These are phyloP conservation scores for Choristoneura fumiferana DNA, from an alignment of 1,140 invertebrate genomes.

Conservation along the genomic window DNA sequence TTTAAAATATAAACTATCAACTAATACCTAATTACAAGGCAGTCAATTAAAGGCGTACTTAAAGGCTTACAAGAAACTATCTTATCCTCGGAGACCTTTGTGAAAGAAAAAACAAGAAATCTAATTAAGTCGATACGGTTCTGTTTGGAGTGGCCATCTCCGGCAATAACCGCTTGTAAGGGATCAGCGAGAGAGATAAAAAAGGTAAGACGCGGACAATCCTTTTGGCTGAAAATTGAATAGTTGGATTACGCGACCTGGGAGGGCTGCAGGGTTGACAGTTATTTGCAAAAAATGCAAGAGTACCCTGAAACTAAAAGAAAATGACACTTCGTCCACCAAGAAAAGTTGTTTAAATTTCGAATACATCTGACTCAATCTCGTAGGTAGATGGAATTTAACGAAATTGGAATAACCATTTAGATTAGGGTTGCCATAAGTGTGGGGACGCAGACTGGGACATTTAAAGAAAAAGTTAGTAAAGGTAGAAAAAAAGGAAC, in stretches of 20 bases:
- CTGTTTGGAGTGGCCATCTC: slow-evolving; percentile 24
- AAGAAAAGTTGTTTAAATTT: no score
- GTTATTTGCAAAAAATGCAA: not conserved
- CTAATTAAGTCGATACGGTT: slow-evolving; percentile 26
- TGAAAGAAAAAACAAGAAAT: slow-evolving; percentile 22
- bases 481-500: no score
- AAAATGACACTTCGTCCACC: no score
- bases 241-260: slow-evolving; percentile 71
- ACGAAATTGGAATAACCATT: no score
- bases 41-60: no score
- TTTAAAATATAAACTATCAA: no score
- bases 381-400: no score
- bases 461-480: no score
- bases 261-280: slow-evolving; percentile 48
- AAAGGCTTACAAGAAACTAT: slow-evolving; percentile 26
- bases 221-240: slow-evolving; percentile 72
- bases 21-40: no score
- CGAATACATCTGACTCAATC: no score
- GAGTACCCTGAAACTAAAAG: not conserved
- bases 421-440: no score
- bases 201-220: slow-evolving; percentile 64
- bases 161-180: slow-evolving; percentile 47
- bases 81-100: not conserved
- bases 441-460: no score
- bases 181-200: slow-evolving; percentile 51